Conservation (phyloP, 2,113 vertebrate species). For the Indicator indicator region DNA sequence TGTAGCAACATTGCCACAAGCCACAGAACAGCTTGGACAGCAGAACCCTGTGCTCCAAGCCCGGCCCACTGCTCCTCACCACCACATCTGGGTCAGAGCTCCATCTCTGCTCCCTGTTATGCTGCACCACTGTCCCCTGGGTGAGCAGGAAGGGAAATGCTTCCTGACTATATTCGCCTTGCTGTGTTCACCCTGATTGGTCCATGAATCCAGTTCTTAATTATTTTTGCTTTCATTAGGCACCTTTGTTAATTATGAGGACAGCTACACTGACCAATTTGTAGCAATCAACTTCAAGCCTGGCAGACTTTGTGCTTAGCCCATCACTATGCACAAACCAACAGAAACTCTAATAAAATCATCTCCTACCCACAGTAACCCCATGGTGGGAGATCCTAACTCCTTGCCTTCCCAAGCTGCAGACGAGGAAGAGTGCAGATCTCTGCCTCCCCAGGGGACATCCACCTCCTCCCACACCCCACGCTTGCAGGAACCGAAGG, state of each 20-base stretch:
- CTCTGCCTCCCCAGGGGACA: accelerated
- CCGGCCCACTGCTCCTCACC: accelerated
- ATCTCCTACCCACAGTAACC: not conserved
- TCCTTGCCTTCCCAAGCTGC: not conserved
- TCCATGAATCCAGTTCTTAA: not conserved
- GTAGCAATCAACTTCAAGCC: not conserved
- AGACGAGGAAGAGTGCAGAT: not conserved
- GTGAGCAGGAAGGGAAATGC: not conserved
- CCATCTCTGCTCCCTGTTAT: accelerated
- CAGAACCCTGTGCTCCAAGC: not conserved
- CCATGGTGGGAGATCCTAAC: not conserved
- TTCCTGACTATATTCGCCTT: accelerated
- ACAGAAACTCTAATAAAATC: not conserved
- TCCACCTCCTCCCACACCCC: not conserved
- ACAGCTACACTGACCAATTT: not conserved
- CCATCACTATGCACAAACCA: not conserved
- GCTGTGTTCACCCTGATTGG: not conserved
- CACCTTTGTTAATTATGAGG: not conserved
- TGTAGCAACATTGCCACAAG: not conserved
- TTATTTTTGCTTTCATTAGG: not conserved
- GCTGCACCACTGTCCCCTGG: accelerated
- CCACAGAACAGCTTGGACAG: not conserved
- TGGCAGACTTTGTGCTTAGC: not conserved
- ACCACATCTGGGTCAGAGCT: accelerated
- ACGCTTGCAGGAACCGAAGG: accelerated